Conservation (phyloP, 2,797 vertebrate genomes). For the Onychomys arenicola region DNA sequence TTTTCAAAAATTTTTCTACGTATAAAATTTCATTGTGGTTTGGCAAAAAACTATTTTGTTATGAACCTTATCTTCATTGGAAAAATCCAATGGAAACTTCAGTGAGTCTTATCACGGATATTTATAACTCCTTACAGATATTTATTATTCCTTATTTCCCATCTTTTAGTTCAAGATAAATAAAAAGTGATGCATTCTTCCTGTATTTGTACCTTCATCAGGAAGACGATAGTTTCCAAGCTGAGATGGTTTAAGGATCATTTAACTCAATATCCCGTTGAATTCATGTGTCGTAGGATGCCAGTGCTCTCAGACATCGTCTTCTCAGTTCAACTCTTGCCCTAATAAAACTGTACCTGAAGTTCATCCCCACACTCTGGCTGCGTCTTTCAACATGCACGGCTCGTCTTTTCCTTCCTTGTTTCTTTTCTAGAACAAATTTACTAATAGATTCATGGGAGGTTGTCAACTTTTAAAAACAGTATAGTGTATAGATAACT, state of each 20-base stretch:
- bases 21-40: constrained; percentile 77
- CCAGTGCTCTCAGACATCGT: background rate
- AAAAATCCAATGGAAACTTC: constrained; percentile 78
- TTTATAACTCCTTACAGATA: constrained; percentile 26
- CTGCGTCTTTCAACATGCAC: background rate
- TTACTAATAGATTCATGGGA: constrained; percentile 19
- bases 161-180: constrained; percentile 65
- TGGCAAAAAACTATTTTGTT: constrained; percentile 68
- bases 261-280: background rate
- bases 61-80: constrained; percentile 75
- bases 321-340: background rate
- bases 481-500: background rate
- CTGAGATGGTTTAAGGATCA: constrained; percentile 46
- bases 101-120: constrained; percentile 72
- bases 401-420: background rate
- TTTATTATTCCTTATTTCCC: constrained; percentile 60
- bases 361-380: background rate
- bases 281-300: background rate
- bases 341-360: background rate
- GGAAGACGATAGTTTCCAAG: constrained; percentile 57
- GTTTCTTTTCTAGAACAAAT: background rate
- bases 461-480: background rate
- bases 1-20: constrained; percentile 48
- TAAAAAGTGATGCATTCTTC: constrained; percentile 34
- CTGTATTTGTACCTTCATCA: constrained; percentile 36